Base-by-base conservation (phyloP, 1,140 invertebrate species). In the Aphelenchoides fujianensis region DNA sequence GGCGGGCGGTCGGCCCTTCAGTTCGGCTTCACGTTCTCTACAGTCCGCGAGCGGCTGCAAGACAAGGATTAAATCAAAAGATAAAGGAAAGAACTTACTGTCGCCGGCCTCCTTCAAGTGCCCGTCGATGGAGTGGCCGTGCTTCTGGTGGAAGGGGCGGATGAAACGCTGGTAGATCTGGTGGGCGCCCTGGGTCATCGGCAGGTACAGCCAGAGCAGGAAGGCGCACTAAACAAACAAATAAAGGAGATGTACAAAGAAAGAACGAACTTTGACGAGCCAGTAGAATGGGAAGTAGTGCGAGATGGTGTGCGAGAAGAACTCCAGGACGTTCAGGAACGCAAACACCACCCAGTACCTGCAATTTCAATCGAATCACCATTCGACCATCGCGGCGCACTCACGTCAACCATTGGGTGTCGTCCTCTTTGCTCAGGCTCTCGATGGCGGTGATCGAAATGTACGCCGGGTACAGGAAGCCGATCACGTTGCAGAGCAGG, bases 391-490 rank as follows among this genome's bases (percentile, higher is more conserved):
- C n/a, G n/a, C n/a, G n/a, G n/a, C n/a, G n/a, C n/a, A 67, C 9
- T 67, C 54, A 7, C 34, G 93, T 98, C 31, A 98, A 87, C 96
- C 96, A 99, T 87, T 96, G 95, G 2, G 94, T 97, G 85, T 99
- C 96, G 87, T 90, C 90, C 62, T 89, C 88, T 77, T 89, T 89
- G 52, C 79, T 75, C 30, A 73, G 69, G 2, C 87, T 88, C 84
- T 91, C 90, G 36, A 91, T 87, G 2, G 90, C 90, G 72, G 86
- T 86, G 32, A 89, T 82, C n/a, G 88, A 97, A 77, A 90, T 89
- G 86, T 97, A 98, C 0, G 95, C 95, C 27, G 96, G 96, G 86
- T 98, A 98, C 0, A 92, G 83, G 84, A 98, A 97, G 19, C 94
- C 95, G 82, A 98, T 92, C 54, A 91, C 87, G 86, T 98, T 98